phyloP scores from a whole-genome alignment of 1,140 invertebrate species.

The Leptestheria dahalacensis region DNA sequence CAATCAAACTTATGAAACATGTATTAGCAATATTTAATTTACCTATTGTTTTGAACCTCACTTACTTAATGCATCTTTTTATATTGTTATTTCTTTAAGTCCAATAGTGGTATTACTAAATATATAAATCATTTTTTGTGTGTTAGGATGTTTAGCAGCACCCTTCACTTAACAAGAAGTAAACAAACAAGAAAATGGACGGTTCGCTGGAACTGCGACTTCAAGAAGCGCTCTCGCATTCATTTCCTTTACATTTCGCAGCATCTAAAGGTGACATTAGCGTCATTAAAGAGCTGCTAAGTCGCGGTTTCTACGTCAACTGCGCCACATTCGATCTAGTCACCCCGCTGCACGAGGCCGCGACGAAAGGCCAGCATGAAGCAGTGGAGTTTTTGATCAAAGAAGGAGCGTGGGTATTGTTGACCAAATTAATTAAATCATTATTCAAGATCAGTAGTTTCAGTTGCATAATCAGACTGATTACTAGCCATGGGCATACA shows the following conservation, averaged over 20 bases:
- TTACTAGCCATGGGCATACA: too few species aligned
- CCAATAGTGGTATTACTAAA: too few species aligned
- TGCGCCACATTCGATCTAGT: slow-evolving; percentile 9
- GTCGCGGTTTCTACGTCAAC: slow-evolving; percentile 11
- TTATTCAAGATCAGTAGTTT: background rate
- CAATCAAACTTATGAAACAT: too few species aligned
- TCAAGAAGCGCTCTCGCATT: background rate
- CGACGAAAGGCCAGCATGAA: background rate
- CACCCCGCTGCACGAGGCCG: slow-evolving; percentile 13
- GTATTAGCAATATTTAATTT: too few species aligned
- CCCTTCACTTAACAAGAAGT: background rate
- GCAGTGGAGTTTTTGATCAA: slow-evolving; percentile 10
- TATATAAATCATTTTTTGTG: too few species aligned
- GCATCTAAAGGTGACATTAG: slow-evolving; percentile 7
- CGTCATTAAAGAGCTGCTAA: slow-evolving; percentile 8
- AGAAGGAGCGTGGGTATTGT: slow-evolving; percentile 11
- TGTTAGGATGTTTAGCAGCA: background rate
- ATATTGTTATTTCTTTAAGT: too few species aligned
- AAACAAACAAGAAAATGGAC: background rate
- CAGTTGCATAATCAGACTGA: background rate
- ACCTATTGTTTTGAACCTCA: too few species aligned
- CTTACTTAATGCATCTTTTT: too few species aligned
- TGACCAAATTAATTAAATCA: background rate
- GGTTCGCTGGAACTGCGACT: background rate
- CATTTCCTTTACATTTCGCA: slow-evolving; percentile 7